These are phyloP conservation scores for Drosophila saltans DNA, from an alignment of 1,140 invertebrate genomes.

Conservation along the genomic window DNA sequence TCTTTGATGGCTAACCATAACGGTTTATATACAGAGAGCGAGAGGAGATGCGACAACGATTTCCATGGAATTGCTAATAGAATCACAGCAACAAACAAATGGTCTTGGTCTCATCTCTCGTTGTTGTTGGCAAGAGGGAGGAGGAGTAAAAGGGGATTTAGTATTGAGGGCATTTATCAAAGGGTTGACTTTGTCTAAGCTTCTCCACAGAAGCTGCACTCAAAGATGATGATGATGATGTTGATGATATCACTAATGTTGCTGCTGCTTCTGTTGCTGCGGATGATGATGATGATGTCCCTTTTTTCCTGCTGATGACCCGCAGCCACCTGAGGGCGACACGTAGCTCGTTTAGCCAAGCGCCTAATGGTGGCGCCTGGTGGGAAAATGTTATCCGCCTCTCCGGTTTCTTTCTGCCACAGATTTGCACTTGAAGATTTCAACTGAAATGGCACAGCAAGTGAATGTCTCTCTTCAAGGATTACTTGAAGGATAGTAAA, in stretches of 20 bases:
- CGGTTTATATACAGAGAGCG: slow-evolving; percentile 42
- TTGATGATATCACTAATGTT: no score
- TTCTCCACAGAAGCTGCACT: slow-evolving; percentile 39
- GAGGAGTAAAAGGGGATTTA: background rate
- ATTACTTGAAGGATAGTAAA: no score
- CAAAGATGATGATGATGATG: slow-evolving; percentile 36
- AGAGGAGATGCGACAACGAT: slow-evolving; percentile 64
- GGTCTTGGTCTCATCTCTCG: background rate
- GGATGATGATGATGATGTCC: background rate
- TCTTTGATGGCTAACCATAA: slow-evolving; percentile 70
- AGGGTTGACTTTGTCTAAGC: slow-evolving; percentile 76
- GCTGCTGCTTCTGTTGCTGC: background rate
- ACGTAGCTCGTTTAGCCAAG: slow-evolving; percentile 71
- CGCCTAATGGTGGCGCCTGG: slow-evolving; percentile 61
- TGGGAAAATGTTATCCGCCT: slow-evolving; percentile 47
- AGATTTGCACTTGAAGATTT: slow-evolving; percentile 19
- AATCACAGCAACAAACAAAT: slow-evolving; percentile 52
- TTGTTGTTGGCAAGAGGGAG: no score
- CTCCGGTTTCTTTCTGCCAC: background rate
- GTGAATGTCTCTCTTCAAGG: no score
- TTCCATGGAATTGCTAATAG: slow-evolving; percentile 76
- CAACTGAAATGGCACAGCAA: background rate
- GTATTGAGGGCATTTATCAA: slow-evolving; percentile 59
- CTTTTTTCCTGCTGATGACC: background rate
- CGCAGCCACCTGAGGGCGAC: slow-evolving; percentile 69